phyloP scores from a whole-genome alignment of 2,888 invertebrate genomes.

The Erebia palarica region DNA sequence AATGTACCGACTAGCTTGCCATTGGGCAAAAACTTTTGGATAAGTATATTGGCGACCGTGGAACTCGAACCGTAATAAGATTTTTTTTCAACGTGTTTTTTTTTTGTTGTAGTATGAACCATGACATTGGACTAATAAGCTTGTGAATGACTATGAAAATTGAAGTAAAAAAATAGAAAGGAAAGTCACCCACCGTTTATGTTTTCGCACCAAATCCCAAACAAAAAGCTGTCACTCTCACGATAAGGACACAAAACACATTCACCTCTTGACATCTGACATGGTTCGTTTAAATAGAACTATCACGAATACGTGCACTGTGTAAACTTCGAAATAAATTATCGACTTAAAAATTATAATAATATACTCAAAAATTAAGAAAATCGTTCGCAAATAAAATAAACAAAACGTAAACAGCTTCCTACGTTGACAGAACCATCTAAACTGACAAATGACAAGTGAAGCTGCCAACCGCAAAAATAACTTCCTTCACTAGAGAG shows the following conservation, averaged over 20 bases:
- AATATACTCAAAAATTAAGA: slow-evolving; percentile 71
- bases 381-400: slow-evolving; percentile 79
- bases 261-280: slow-evolving; percentile 82
- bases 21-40: slow-evolving; percentile 1
- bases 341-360: slow-evolving; percentile 75
- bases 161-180: slow-evolving; percentile 20
- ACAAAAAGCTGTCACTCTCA: slow-evolving; percentile 79
- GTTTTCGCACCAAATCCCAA: slow-evolving; percentile 77
- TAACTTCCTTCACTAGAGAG: background rate
- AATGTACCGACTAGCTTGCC: background rate
- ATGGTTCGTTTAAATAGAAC: slow-evolving; percentile 61
- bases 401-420: slow-evolving; percentile 82
- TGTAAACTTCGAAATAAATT: slow-evolving; percentile 63
- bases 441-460: slow-evolving; percentile 76
- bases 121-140: background rate
- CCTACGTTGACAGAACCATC: slow-evolving; percentile 78
- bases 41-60: too few species aligned
- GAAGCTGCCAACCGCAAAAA: slow-evolving; percentile 38
- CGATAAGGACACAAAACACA: slow-evolving; percentile 74
- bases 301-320: slow-evolving; percentile 67
- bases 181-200: slow-evolving; percentile 74
- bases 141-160: slow-evolving; percentile 2
- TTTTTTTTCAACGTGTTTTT: background rate
- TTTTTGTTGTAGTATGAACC: background rate
- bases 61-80: background rate